Conservation (phyloP, 1,140 invertebrate genomes). For the Aphidius gifuensis region DNA sequence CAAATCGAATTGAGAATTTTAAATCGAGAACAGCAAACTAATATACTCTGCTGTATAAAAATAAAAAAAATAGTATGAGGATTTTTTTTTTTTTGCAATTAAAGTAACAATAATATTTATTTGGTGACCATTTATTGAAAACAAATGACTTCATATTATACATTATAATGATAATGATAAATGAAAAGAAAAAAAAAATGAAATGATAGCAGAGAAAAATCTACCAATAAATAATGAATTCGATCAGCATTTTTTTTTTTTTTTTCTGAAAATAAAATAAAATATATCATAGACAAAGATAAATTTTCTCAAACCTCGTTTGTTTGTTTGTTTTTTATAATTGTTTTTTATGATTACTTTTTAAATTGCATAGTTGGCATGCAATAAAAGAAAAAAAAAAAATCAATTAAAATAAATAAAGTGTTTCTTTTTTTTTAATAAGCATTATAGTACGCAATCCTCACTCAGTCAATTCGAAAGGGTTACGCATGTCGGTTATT, state of each 20-base stretch:
- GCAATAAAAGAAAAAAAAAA: slow-evolving; percentile 15
- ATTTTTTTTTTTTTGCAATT: too few species aligned
- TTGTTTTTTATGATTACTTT: too few species aligned
- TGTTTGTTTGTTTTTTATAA: too few species aligned
- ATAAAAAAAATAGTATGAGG: too few species aligned
- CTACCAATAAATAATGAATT: neutral
- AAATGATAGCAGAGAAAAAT: neutral
- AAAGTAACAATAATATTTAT: slow-evolving; percentile 1
- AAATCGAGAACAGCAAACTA: neutral
- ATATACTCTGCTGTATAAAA: too few species aligned
- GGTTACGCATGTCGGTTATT: slow-evolving; percentile 24
- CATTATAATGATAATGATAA: slow-evolving; percentile 31
- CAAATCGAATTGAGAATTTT: slow-evolving; percentile 15
- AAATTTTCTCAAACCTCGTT: too few species aligned
- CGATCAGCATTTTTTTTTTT: neutral
- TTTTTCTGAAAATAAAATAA: slow-evolving; percentile 14
- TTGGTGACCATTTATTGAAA: slow-evolving; percentile 42
- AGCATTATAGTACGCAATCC: slow-evolving; percentile 4
- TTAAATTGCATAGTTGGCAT: slow-evolving; percentile 3
- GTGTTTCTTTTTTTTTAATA: neutral
- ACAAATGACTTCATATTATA: slow-evolving; percentile 36
- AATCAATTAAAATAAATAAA: neutral
- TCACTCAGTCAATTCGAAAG: slow-evolving; percentile 20
- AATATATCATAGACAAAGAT: too few species aligned
- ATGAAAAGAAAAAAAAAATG: slow-evolving; percentile 6